These are phyloP conservation scores for Lampris megalopsis DNA, from an alignment of 2,113 vertebrate species.

Conservation along the genomic window DNA sequence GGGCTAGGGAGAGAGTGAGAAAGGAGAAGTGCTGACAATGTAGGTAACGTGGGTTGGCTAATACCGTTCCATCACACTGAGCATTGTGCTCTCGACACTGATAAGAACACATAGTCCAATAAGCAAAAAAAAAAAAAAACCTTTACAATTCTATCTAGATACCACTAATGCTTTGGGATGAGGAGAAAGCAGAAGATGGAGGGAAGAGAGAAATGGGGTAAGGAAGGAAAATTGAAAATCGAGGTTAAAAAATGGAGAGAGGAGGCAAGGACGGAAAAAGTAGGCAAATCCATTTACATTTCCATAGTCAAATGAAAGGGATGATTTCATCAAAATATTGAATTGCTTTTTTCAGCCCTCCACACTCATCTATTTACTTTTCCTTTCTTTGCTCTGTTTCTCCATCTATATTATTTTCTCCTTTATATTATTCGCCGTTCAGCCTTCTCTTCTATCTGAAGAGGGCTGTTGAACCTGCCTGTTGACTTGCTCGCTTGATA, in stretches of 20 bases:
- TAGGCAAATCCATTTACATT: conserved; percentile 66
- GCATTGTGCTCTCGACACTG: conserved; percentile 79
- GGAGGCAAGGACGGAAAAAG: conserved; percentile 25
- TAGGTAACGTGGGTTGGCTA: conserved; percentile 69
- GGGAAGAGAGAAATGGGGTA: conserved; percentile 29
- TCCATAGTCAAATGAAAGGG: conserved; percentile 69
- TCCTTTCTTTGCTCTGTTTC: conserved; percentile 38
- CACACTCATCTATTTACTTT: conserved; percentile 41
- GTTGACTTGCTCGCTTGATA: conserved; percentile 47
- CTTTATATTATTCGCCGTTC: background rate
- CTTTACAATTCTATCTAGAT: conserved; percentile 78
- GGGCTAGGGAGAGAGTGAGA: conserved; percentile 38
- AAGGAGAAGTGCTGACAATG: conserved; percentile 78
- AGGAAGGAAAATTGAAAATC: conserved; percentile 43
- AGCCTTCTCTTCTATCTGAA: conserved; percentile 35
- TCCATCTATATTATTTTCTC: conserved; percentile 34
- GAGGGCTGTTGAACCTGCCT: conserved; percentile 58
- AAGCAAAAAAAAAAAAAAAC: conserved; percentile 69
- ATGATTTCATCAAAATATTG: conserved; percentile 69
- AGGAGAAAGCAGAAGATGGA: conserved; percentile 46
- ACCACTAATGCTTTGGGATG: conserved; percentile 45
- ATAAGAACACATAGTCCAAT: conserved; percentile 82
- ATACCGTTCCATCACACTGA: conserved; percentile 80
- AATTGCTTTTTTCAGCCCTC: conserved; percentile 62
- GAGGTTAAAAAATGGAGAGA: conserved; percentile 58